These are phyloP conservation scores for Epinephelus lanceolatus DNA, from an alignment of 2,113 vertebrate species.

Conservation along the genomic window DNA sequence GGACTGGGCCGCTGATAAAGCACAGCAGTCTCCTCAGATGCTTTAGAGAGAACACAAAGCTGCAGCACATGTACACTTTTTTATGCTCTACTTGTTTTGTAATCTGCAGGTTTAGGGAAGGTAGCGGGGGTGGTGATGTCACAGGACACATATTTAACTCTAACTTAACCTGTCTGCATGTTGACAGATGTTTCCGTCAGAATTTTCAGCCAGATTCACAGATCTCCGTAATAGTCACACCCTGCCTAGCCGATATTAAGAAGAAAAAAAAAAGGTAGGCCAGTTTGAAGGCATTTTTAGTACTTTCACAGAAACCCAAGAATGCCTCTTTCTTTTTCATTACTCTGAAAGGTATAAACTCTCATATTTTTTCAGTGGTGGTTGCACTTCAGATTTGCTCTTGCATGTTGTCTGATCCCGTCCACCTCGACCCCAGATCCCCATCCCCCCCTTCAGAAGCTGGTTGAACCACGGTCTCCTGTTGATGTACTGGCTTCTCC, in stretches of 20 bases:
- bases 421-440: slow-evolving; percentile 69
- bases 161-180: slow-evolving; percentile 88
- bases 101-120: slow-evolving; percentile 59
- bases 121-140: slow-evolving; percentile 57
- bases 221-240: slow-evolving; percentile 86
- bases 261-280: slow-evolving; percentile 90
- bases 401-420: slow-evolving; percentile 85
- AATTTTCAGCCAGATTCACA: slow-evolving; percentile 86
- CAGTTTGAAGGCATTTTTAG: slow-evolving; percentile 85
- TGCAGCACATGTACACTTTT: slow-evolving; percentile 48
- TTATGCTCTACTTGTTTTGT: slow-evolving; percentile 56
- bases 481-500: slow-evolving; percentile 78
- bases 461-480: slow-evolving; percentile 74
- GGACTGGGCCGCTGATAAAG: slow-evolving; percentile 66
- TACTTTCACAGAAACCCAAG: slow-evolving; percentile 81
- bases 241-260: slow-evolving; percentile 88
- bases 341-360: slow-evolving; percentile 81
- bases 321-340: slow-evolving; percentile 85
- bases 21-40: slow-evolving; percentile 57
- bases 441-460: slow-evolving; percentile 64
- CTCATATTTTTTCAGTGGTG: slow-evolving; percentile 82
- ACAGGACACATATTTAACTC: slow-evolving; percentile 74
- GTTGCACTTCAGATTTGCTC: slow-evolving; percentile 84
- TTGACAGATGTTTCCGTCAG: slow-evolving; percentile 90
- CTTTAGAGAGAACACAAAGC: slow-evolving; percentile 49